A percentile compares a stretch with the other conserved stretches of the same genome.
phyloP scores from a whole-genome alignment of 2,797 vertebrate species.

The Pangasius larnaudii region DNA sequence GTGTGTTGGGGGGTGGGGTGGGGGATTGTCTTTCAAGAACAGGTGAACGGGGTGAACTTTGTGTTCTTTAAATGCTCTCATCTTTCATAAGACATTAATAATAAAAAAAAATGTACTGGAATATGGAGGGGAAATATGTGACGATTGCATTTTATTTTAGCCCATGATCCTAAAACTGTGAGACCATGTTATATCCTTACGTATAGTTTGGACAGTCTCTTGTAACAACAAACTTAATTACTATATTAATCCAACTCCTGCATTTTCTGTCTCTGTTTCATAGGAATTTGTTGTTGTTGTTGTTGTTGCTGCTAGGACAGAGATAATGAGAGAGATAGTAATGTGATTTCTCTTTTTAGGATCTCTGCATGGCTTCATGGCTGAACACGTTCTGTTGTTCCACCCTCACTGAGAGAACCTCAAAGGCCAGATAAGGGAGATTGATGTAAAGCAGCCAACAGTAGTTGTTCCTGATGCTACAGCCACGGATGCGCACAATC shows the following conservation, averaged over 20 bases:
- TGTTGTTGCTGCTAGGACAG: neutral
- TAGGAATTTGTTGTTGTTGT: neutral
- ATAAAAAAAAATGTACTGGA: neutral
- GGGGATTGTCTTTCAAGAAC: neutral
- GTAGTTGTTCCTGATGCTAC: neutral
- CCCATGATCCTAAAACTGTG: neutral
- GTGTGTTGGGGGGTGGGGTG: neutral
- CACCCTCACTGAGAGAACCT: conserved; percentile 18
- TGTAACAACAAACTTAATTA: neutral
- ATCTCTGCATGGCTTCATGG: conserved; percentile 11
- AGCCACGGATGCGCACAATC: conserved; percentile 1
- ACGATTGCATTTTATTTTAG: neutral
- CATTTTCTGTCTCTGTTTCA: neutral
- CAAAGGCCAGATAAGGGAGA: conserved; percentile 31
- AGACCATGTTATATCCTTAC: neutral
- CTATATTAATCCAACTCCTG: neutral
- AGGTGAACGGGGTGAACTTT: neutral
- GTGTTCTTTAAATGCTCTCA: neutral
- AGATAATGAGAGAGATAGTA: neutral
- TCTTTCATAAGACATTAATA: neutral
- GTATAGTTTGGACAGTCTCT: neutral
- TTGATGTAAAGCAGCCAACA: conserved; percentile 15
- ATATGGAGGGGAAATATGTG: neutral
- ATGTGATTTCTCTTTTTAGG: conserved; percentile 32
- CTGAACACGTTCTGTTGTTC: conserved; percentile 24